These are phyloP conservation scores for Eurois occulta DNA, from an alignment of 2,888 invertebrate genomes.

Conservation along the genomic window DNA sequence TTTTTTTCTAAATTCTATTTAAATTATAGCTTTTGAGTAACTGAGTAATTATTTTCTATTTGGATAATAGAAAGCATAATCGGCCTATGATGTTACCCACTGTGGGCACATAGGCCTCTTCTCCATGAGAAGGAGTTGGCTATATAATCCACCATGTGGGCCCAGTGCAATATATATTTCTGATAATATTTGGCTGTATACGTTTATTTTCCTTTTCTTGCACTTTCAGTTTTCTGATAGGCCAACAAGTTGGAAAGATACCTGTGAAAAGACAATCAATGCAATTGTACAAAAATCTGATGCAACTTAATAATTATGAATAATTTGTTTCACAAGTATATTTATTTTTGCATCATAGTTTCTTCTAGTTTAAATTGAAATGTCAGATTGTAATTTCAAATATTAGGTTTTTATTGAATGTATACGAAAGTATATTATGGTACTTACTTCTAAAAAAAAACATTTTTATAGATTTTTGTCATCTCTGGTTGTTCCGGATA, in stretches of 20 bases:
- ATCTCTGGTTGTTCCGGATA: neutral
- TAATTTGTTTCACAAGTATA: conserved; percentile 2
- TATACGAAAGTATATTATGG: neutral
- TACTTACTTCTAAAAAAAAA: neutral
- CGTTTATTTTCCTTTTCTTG: neutral
- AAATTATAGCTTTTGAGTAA: neutral
- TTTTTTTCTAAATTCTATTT: neutral
- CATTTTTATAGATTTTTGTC: neutral
- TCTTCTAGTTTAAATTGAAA: neutral
- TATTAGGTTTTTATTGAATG: neutral
- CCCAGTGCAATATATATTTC: neutral
- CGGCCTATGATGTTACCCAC: neutral
- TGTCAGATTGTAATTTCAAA: neutral
- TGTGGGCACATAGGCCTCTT: neutral
- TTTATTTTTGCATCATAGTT: neutral
- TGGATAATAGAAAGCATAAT: neutral
- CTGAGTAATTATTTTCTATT: neutral
- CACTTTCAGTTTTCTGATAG: neutral
- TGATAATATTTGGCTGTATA: neutral
- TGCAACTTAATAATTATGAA: conserved; percentile 35
- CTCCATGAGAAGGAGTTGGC: neutral
- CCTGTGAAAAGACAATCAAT: neutral
- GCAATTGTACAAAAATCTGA: neutral
- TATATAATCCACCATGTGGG: too few species aligned
- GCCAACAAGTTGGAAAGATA: neutral